Evolutionary conservation across 2,797 vertebrate genomes (phyloP), one percentile per base, ranked within the genome.

Genomic region (Cirrhinus molitorella): DNA sequence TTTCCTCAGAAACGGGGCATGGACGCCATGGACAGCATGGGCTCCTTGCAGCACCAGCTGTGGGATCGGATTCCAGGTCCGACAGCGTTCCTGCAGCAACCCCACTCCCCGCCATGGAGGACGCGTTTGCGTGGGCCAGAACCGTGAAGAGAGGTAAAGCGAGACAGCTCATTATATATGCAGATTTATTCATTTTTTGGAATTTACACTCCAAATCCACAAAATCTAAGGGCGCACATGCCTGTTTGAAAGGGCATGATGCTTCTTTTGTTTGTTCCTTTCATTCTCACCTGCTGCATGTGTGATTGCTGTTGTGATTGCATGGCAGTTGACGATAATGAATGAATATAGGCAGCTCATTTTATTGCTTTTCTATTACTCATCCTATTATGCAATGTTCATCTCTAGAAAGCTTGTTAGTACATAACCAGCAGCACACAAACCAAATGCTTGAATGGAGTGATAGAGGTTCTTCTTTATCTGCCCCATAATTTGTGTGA

Each of bases 11-110:
- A 99, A 98, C 47, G 98, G 98, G 77, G 98, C 97, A 12, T 99
- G 98, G 98, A 99, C 98, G 6, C 97, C 97, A 0, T 99, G 98
- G 98, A 97, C 98, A 5, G 92, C 94, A 40, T 99, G 98, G 98
- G 97, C 98, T 21, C 96, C 96, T 65, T 99, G 98, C 93, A 99
- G 98, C 91, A 99, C 98, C 82, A 98, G 95, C 87, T 99, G 98
- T 45, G 97, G 98, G 76, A 98, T 99, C 40, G 98, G 98, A 89
- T 99, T 99, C 92, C 98, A 99, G 93, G 97, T 98, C 75, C 97
- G 98, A 0, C 98, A 99, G 86, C 96, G 98, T 2, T 97, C 97
- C 87, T 99, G 98, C 93, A 99, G 97, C 93, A 99, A 99, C 90
- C 98, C 98, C 11, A 96, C 96, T 0, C 98, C 98, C 37, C 94